These are phyloP conservation scores for Pseudopodoces humilis DNA, from an alignment of 2,113 vertebrate species.

Conservation along the genomic window DNA sequence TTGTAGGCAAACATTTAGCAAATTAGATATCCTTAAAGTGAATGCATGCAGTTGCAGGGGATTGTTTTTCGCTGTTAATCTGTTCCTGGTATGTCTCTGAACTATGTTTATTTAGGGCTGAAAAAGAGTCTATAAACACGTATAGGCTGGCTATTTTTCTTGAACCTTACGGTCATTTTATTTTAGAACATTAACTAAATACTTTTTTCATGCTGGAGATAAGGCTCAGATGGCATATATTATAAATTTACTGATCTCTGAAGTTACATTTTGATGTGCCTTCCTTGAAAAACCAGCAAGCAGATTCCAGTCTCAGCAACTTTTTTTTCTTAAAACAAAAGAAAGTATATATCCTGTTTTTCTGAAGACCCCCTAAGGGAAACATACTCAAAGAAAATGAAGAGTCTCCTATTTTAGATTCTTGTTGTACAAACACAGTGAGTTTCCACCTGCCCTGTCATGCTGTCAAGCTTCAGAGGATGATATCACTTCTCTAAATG, in stretches of 20 bases:
- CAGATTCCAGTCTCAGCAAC: background rate
- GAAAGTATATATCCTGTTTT: background rate
- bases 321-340: background rate
- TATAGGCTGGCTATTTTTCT: background rate
- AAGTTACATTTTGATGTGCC: background rate
- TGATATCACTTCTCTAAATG: slow-evolving; percentile 4
- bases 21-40: background rate
- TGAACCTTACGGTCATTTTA: background rate
- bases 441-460: slow-evolving; percentile 28
- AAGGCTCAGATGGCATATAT: background rate
- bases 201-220: background rate
- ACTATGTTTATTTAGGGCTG: background rate
- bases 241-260: background rate
- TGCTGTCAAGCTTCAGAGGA: background rate
- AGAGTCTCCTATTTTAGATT: slow-evolving; percentile 15
- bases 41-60: background rate
- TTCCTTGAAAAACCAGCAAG: slow-evolving; percentile 45
- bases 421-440: slow-evolving; percentile 51
- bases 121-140: background rate
- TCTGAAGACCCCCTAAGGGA: slow-evolving; percentile 40
- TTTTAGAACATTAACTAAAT: background rate
- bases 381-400: slow-evolving; percentile 59
- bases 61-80: background rate
- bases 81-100: background rate
- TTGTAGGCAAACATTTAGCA: background rate